phyloP scores from a whole-genome alignment of 1,140 invertebrate species.

The Rhopalosiphum padi region DNA sequence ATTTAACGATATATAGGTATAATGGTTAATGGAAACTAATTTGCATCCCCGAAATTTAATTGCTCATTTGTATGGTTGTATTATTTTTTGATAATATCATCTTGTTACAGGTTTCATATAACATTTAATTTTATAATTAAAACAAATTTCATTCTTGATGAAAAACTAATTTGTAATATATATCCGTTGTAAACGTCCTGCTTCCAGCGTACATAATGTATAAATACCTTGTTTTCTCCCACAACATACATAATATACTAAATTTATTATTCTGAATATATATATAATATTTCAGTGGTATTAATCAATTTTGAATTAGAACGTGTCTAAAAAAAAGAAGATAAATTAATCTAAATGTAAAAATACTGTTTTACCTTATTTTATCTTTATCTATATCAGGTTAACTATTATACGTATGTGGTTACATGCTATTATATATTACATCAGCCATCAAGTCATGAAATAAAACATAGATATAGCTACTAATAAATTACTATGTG shows the following conservation, averaged over 20 bases:
- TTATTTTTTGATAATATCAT: not conserved
- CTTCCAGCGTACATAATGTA: not conserved
- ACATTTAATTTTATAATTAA: not conserved
- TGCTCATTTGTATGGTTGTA: not conserved
- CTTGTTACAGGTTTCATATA: not conserved
- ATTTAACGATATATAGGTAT: not conserved
- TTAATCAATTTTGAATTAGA: not conserved
- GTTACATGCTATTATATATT: not conserved
- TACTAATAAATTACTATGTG: not conserved
- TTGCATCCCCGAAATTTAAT: constrained; percentile 20
- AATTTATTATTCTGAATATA: not conserved
- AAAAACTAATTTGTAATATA: not conserved
- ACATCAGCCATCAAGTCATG: not conserved
- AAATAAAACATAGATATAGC: not conserved
- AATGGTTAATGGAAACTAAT: constrained; percentile 1
- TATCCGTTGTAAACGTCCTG: not conserved
- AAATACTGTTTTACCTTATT: not conserved
- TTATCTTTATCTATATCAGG: not conserved
- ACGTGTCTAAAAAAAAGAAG: not conserved
- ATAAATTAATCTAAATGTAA: not conserved
- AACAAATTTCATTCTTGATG: not conserved
- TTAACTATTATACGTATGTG: not conserved
- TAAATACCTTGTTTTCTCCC: not conserved
- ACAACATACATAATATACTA: not conserved
- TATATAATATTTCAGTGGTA: not conserved